Percentiles rank a stretch among this genome's conserved stretches.
These are phyloP conservation scores for Gallinago stenura DNA, from an alignment of 2,797 vertebrate species.

Conservation along the genomic window DNA sequence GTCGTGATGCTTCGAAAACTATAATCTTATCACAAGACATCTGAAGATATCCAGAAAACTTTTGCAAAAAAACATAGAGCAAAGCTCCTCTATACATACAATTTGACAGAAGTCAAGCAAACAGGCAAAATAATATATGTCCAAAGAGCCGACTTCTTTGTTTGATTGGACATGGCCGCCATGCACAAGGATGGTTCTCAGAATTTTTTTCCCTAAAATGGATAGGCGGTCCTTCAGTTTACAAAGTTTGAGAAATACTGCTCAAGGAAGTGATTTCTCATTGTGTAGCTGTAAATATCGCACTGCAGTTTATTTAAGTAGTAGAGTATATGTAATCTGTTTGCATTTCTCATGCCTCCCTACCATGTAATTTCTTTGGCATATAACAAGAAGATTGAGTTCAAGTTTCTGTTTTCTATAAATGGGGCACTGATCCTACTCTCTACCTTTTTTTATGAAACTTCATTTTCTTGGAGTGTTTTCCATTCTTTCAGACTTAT, in stretches of 20 bases:
- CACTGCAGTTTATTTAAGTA: neutral
- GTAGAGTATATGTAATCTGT: neutral
- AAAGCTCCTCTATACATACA: neutral
- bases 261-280: neutral
- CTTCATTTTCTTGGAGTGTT: neutral
- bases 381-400: neutral
- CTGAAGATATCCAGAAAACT: neutral
- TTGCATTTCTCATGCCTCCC: constrained; percentile 11
- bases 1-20: neutral
- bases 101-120: neutral
- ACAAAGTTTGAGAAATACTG: neutral
- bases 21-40: neutral
- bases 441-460: neutral
- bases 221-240: neutral
- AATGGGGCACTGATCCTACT: neutral
- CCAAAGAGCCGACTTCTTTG: neutral
- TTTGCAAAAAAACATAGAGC: neutral
- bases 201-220: neutral
- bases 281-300: neutral
- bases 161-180: neutral
- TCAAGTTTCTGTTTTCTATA: neutral
- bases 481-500: neutral
- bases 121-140: neutral
- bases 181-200: neutral
- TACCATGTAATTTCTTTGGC: neutral